Conservation (phyloP, 2,888 invertebrate species). For the Drosophila fulvimacula region DNA sequence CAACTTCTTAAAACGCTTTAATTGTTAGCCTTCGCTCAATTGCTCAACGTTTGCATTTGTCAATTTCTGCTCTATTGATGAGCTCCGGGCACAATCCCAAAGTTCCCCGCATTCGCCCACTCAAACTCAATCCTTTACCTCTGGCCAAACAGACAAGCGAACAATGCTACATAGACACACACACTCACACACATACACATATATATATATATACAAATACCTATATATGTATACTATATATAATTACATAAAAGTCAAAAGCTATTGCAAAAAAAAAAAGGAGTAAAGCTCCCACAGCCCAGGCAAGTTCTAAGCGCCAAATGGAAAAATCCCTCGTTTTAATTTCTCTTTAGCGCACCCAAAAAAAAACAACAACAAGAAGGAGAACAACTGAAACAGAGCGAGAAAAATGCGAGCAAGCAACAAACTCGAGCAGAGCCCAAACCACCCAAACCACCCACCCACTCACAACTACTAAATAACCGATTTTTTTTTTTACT, state of each 20-base stretch:
- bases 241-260: constrained; percentile 78
- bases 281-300: constrained; percentile 10
- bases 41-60: constrained; percentile 26
- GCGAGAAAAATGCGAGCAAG: constrained; percentile 48
- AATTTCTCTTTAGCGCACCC: constrained; percentile 68
- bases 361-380: constrained; percentile 36
- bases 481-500: constrained; percentile 55
- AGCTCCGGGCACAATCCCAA: constrained; percentile 1
- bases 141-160: constrained; percentile 21
- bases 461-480: constrained; percentile 56
- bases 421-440: not conserved
- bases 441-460: constrained; percentile 9
- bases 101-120: not conserved
- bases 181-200: constrained; percentile 1
- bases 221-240: constrained; percentile 51
- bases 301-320: constrained; percentile 46
- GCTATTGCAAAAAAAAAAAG: constrained; percentile 27
- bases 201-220: constrained; percentile 4
- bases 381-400: constrained; percentile 36
- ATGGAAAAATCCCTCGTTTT: constrained; percentile 73
- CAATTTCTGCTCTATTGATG: constrained; percentile 26
- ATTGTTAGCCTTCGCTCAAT: constrained; percentile 7
- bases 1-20: constrained; percentile 2
- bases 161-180: constrained; percentile 49
- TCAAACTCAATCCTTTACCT: not conserved